Evolutionary conservation across 37 sponge, comb jelly and placozoan species (phyloP).

Genomic region (Tethya wilhelma): DNA sequence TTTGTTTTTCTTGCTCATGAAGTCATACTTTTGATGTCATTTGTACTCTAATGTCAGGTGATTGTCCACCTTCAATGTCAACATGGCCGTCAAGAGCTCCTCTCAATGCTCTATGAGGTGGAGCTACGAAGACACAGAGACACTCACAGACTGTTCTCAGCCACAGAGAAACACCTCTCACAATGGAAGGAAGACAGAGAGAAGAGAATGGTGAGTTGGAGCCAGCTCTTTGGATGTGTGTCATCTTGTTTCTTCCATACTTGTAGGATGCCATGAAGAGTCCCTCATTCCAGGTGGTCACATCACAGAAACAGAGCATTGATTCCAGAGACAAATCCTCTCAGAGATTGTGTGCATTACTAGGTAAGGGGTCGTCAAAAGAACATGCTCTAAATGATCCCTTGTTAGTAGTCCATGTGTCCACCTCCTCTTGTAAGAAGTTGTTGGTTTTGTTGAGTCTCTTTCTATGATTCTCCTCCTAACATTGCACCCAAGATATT

Average conservation of each 20-base stretch:
- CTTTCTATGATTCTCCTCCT: too few species aligned
- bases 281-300: conserved; percentile 2
- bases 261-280: conserved; percentile 28
- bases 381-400: background rate
- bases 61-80: conserved; percentile 46
- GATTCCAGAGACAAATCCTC: conserved; percentile 39
- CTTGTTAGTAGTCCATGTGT: background rate
- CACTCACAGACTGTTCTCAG: conserved; percentile 54
- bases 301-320: conserved; percentile 3
- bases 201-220: too few species aligned
- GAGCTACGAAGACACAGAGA: conserved; percentile 67
- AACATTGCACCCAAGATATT: too few species aligned
- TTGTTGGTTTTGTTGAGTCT: too few species aligned
- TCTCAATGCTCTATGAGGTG: conserved; percentile 69
- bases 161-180: conserved; percentile 37
- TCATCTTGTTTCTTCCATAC: too few species aligned
- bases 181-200: conserved; percentile 27
- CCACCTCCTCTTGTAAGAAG: background rate
- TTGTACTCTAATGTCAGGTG: too few species aligned
- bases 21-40: background rate
- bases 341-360: conserved; percentile 12
- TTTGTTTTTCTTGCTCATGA: background rate
- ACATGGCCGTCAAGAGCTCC: conserved; percentile 50
- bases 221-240: too few species aligned
- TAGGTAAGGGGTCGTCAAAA: too few species aligned